Evolutionary conservation across 1,140 invertebrate genomes (phyloP), one percentile per base, ranked within the genome.

Genomic region (Ganaspis sp.): DNA sequence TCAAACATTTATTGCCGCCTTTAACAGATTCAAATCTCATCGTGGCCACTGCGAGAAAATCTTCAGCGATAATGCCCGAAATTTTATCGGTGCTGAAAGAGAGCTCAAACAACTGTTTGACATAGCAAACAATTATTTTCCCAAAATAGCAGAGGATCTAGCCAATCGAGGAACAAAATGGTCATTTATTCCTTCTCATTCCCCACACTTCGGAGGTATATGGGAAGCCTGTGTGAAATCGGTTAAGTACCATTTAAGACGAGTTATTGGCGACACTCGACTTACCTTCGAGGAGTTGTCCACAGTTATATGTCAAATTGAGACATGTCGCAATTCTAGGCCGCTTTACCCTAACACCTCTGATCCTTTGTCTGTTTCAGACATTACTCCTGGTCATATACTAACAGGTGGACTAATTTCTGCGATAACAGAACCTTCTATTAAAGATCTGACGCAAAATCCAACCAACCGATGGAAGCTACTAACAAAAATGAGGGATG

Each of bases 11-110:
- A 86, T 86, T 0, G 69, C 83, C 9, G 80, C 75, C 0, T 90
- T 91, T 76, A 83, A 8, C 82, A 87, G 5, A 81, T 90, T 11
- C 69, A 76, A 8, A 64, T 88, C 12, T 5, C 23, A 85, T n/a
- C 69, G 87, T 49, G 86, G 87, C 9, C 19, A 76, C 0, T 72
- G 83, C 0, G 29, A 69, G 0, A 3, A 77, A 6, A 71, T 90
- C 19, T 83, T 82, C n/a, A 87, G 78, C 5, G 90, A 90, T 58
- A 84, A 84, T 69, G 87, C 86, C 0, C 89, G 86, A 0, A 84
- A 71, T 0, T 83, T 83, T 23, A 21, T 58, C 0, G 78, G 81
- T 0, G 81, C 77, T 0, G 21, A 87, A 58, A 75, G 84, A 29
- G 64, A 81, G 23, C 12, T 80, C 9, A 17, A n/a, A 0, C 5